phyloP scores from a whole-genome alignment of 2,113 vertebrate species.

The Henicopernis longicauda region DNA sequence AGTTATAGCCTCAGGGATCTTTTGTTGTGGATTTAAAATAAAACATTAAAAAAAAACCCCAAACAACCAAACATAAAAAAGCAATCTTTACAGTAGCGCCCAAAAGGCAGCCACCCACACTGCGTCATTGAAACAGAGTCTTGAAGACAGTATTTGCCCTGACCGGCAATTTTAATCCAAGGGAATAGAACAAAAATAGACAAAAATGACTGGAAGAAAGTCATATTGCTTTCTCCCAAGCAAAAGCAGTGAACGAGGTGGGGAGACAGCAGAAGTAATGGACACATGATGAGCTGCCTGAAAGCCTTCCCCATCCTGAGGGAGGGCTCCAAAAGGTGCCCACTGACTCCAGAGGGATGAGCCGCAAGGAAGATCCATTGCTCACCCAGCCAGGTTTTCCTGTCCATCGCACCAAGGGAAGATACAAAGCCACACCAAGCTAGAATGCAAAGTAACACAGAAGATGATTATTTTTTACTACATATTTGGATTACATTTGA shows the following conservation, averaged over 20 bases:
- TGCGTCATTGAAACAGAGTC: accelerated
- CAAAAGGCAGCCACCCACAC: neutral
- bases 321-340: neutral
- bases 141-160: neutral
- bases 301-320: neutral
- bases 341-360: neutral
- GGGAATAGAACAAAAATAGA: neutral
- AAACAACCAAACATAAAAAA: neutral
- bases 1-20: neutral
- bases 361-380: neutral
- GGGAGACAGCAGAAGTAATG: neutral
- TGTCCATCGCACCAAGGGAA: neutral
- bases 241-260: neutral
- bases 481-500: neutral
- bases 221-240: neutral
- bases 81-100: neutral
- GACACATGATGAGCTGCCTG: accelerated
- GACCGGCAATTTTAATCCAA: neutral
- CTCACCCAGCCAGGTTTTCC: neutral
- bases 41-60: neutral
- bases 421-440: neutral
- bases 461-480: neutral
- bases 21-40: neutral
- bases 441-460: neutral
- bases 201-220: neutral